These are phyloP conservation scores for Pseudanteris insignis DNA, from an alignment of 2,888 invertebrate species.

Conservation along the genomic window DNA sequence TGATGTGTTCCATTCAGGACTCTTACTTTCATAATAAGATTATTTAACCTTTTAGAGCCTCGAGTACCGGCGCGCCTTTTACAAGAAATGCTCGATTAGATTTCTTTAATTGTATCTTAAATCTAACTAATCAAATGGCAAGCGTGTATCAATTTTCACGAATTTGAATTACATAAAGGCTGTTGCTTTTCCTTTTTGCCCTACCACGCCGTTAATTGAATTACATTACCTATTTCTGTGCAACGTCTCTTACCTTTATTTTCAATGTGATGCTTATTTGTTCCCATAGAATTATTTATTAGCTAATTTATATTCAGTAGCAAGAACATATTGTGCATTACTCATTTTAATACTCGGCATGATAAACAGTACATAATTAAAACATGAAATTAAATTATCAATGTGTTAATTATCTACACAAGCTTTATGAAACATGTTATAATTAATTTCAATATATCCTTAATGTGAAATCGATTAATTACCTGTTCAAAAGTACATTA, in stretches of 20 bases:
- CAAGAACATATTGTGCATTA: neutral
- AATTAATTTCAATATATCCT: too few species aligned
- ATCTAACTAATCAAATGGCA: slow-evolving; percentile 12
- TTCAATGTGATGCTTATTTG: neutral
- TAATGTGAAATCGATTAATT: too few species aligned
- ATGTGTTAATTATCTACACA: too few species aligned
- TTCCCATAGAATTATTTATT: neutral
- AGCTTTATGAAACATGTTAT: too few species aligned
- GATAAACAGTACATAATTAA: too few species aligned
- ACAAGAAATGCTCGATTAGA: slow-evolving; percentile 11
- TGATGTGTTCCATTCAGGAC: slow-evolving; percentile 10
- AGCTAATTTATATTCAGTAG: neutral
- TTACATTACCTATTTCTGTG: too few species aligned
- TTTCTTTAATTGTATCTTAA: slow-evolving; percentile 21
- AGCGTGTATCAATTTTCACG: slow-evolving; percentile 3
- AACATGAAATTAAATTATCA: too few species aligned
- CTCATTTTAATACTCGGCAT: too few species aligned
- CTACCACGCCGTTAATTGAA: too few species aligned
- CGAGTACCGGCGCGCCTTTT: slow-evolving; percentile 16
- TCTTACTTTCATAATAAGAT: slow-evolving; percentile 34
- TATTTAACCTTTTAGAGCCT: slow-evolving; percentile 30
- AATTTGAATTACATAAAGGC: slow-evolving; percentile 9
- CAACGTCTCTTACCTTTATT: too few species aligned
- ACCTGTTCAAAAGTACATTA: too few species aligned
- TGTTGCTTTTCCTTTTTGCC: neutral